A percentile compares a stretch with the other conserved stretches of the same genome.
phyloP scores from a whole-genome alignment of 1,140 invertebrate genomes.

The Trypoxylus dichotomus region DNA sequence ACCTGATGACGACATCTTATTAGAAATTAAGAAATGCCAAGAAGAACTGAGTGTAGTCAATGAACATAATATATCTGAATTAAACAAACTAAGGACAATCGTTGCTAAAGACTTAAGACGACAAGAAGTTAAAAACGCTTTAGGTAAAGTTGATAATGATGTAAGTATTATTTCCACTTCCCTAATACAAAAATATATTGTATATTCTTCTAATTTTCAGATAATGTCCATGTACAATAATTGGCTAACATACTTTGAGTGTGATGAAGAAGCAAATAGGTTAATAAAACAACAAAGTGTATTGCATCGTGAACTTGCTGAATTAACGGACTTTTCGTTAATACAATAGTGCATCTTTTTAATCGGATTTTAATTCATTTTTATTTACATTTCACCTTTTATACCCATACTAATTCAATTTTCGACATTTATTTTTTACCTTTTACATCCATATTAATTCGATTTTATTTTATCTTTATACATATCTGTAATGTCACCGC shows the following conservation, averaged over 20 bases:
- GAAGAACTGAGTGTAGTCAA: slow-evolving; percentile 73
- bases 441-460: neutral
- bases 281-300: slow-evolving; percentile 45
- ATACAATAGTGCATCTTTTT: neutral
- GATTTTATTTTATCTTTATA: neutral
- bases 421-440: neutral
- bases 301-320: slow-evolving; percentile 42
- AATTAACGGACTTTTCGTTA: slow-evolving; percentile 39
- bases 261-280: slow-evolving; percentile 46
- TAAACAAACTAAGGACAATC: slow-evolving; percentile 62
- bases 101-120: slow-evolving; percentile 67
- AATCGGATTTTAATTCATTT: neutral
- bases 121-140: slow-evolving; percentile 70
- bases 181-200: no score
- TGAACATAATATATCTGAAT: slow-evolving; percentile 68
- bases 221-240: slow-evolving; percentile 48
- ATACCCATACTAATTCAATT: neutral
- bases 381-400: neutral
- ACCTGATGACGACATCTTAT: slow-evolving; percentile 81
- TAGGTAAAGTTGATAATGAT: slow-evolving; percentile 70
- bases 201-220: slow-evolving; percentile 35
- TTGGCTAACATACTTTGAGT: slow-evolving; percentile 39
- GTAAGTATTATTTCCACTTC: slow-evolving; percentile 52
- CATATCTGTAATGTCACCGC: no score
- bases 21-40: slow-evolving; percentile 83